Conservation (phyloP, 2,113 vertebrate species). For the Daphoenositta chrysoptera region DNA sequence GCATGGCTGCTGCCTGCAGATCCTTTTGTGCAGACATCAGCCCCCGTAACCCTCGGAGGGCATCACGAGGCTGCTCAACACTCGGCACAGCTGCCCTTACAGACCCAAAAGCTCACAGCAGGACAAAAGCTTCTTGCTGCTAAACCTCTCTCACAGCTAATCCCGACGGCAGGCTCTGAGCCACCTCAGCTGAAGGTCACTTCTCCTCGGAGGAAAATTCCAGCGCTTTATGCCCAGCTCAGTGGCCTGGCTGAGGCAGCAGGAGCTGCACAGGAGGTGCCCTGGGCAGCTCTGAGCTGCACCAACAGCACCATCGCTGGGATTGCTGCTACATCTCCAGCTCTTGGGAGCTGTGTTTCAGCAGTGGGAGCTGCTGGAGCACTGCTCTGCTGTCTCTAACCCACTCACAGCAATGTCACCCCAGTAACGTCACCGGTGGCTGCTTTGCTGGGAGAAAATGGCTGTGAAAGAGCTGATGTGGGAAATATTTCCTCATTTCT, state of each 20-base stretch:
- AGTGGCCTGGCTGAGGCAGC: background rate
- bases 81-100: background rate
- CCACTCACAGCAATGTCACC: background rate
- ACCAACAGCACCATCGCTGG: background rate
- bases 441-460: background rate
- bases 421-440: background rate
- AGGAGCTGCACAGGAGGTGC: background rate
- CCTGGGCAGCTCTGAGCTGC: background rate
- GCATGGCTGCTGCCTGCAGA: background rate
- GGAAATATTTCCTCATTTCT: background rate
- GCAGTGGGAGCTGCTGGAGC: background rate
- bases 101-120: constrained; percentile 8
- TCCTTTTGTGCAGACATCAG: constrained; percentile 22
- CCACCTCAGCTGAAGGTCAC: constrained; percentile 43
- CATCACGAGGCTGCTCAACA: constrained; percentile 6
- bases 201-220: constrained; percentile 42
- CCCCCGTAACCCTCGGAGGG: background rate
- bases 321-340: background rate
- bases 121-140: constrained; percentile 23
- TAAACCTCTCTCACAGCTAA: constrained; percentile 25
- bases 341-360: background rate
- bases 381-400: background rate
- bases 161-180: background rate
- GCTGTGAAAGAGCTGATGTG: background rate
- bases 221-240: background rate